Evolutionary conservation across 2,888 invertebrate genomes (phyloP).

Genomic region (Autographa pulchrina): DNA sequence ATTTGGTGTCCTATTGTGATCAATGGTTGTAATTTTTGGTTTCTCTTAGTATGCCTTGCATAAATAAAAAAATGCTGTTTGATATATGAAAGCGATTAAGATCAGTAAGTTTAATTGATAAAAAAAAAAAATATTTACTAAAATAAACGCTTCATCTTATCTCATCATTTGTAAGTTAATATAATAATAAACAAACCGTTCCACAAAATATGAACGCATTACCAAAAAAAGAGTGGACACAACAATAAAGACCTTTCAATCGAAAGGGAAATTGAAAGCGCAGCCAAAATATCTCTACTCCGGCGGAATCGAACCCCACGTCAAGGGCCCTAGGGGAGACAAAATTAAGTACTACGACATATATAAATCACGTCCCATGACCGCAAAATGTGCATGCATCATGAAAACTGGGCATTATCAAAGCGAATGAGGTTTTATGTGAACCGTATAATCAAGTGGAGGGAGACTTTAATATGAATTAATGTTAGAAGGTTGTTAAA

Average conservation of each 20-base stretch:
- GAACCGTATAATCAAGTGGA: constrained; percentile 24
- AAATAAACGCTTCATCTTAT: too few relatives aligned
- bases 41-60: too few relatives aligned
- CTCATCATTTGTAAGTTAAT: too few relatives aligned
- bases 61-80: too few relatives aligned
- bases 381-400: constrained; percentile 55
- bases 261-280: constrained; percentile 43
- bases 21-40: too few relatives aligned
- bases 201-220: not conserved
- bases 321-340: constrained; percentile 35
- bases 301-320: constrained; percentile 35
- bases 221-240: constrained; percentile 21
- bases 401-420: constrained; percentile 47
- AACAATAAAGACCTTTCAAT: constrained; percentile 40
- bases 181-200: not conserved
- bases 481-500: not conserved
- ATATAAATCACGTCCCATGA: constrained; percentile 48
- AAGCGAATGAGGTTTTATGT: constrained; percentile 19
- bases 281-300: constrained; percentile 40
- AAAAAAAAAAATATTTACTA: too few relatives aligned
- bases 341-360: constrained; percentile 46
- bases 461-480: not conserved
- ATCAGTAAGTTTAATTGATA: too few relatives aligned
- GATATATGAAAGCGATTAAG: too few relatives aligned
- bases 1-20: too few relatives aligned